Evolutionary conservation across 2,797 vertebrate species (phyloP).

Genomic region (Cetoscarus ocellatus): DNA sequence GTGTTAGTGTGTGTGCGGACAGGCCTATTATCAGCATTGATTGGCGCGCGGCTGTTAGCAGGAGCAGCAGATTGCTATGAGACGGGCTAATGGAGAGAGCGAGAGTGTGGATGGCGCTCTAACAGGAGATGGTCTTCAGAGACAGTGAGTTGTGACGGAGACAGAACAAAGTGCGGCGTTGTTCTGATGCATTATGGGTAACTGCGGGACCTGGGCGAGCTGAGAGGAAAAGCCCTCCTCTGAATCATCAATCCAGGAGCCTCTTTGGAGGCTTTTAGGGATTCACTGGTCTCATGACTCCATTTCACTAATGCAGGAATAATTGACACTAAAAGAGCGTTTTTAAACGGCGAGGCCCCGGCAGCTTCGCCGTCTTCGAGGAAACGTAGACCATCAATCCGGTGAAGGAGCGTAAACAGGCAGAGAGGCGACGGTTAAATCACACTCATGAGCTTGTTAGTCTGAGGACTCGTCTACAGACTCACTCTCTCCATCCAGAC

Average conservation of each 20-base stretch:
- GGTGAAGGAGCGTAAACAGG: too few species aligned
- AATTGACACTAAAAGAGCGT: too few species aligned
- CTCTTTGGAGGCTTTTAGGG: background rate
- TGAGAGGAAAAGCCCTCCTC: background rate
- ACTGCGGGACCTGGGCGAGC: slow-evolving; percentile 2
- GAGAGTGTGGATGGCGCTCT: slow-evolving; percentile 10
- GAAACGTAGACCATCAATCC: too few species aligned
- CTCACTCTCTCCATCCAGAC: too few species aligned
- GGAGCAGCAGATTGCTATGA: background rate
- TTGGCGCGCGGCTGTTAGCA: slow-evolving; percentile 42
- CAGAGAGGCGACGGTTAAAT: too few species aligned
- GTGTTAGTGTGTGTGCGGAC: background rate
- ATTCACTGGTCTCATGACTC: background rate
- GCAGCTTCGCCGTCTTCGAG: too few species aligned
- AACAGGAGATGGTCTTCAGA: slow-evolving; percentile 19
- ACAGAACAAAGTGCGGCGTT: slow-evolving; percentile 11
- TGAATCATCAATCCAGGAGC: background rate
- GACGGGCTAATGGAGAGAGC: slow-evolving; percentile 39
- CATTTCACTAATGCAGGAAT: background rate
- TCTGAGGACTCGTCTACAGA: too few species aligned
- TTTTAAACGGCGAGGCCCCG: too few species aligned
- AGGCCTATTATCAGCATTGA: slow-evolving; percentile 67
- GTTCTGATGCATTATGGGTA: slow-evolving; percentile 32
- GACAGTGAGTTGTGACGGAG: slow-evolving; percentile 4
- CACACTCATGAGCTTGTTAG: too few species aligned